Base-by-base conservation (phyloP, 2,888 invertebrate species). In the Nomada ferruginata region DNA sequence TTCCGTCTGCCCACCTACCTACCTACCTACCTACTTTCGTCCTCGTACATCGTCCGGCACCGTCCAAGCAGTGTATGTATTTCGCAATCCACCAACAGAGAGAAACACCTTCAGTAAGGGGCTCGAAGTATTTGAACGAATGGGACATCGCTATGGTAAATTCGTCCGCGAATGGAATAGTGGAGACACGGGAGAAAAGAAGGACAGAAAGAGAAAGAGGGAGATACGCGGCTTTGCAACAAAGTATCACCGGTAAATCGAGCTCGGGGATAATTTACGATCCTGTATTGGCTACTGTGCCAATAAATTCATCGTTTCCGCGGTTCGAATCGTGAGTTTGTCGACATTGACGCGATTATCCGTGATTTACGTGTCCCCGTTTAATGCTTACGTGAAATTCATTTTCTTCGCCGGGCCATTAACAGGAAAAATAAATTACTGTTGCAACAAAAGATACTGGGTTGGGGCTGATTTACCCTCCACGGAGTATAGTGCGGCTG, bases 1-100 rank as follows among this genome's bases (percentile, higher is more conserved):
- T 92, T 92, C 92, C 92, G 92, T 90, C 91, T 91, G 86, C 88
- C 90, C 87, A 91, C 92, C 91, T 91, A 92, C 89, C 91, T 91
- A 91, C 91, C 90, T 91, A 90, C 91, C 91, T 92, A 91, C 92
- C 91, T 92, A 91, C 90, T 89, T 90, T 91, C 88, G 79, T 87
- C 82, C 87, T 86, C 89, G 84, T 89, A 85, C 77, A 85, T 88
- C 89, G 88, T 83, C 76, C 85, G 73, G 60, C 85, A 82, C 63
- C 78, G 79, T 83, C 78, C 79, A n/a, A 76, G 79, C 72, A 60
- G 80, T 66, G 80, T 61, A 47, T 47, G 57, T 20, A 75, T 85
- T 85, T 85, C 80, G 83, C 80, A 83, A 85, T 79, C 61, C 74
- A 64, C 64, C 59, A 75, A 70, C 59, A 73, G 76, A 74, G 75